These are phyloP conservation scores for Caerostris extrusa DNA, from an alignment of 1,140 invertebrate genomes.

Conservation along the genomic window DNA sequence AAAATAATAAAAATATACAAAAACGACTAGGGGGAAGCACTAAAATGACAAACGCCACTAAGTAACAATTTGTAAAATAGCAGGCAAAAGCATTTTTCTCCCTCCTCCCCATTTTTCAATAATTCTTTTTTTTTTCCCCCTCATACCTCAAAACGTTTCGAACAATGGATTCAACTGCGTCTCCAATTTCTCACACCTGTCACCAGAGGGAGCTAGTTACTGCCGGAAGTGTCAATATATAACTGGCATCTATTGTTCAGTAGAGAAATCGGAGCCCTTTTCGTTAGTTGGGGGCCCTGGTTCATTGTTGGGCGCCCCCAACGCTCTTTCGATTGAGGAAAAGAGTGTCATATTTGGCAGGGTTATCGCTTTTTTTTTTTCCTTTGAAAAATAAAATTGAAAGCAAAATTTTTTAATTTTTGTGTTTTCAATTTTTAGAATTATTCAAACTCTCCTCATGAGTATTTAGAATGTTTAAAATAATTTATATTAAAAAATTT, in stretches of 20 bases:
- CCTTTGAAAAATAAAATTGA: no score
- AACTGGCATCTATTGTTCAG: conserved; percentile 76
- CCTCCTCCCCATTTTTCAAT: not conserved
- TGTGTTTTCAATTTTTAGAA: no score
- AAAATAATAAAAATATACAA: not conserved
- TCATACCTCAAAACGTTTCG: conserved; percentile 58
- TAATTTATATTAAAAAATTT: no score
- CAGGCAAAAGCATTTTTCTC: conserved; percentile 38
- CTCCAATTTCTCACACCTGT: conserved; percentile 77
- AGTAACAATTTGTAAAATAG: conserved; percentile 77
- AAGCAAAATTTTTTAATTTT: no score
- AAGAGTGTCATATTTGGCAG: not conserved
- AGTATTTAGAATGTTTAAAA: no score
- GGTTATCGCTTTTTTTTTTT: not conserved
- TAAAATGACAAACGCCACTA: conserved; percentile 75
- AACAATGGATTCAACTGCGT: conserved; percentile 67
- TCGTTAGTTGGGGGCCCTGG: conserved; percentile 41
- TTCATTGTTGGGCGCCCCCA: conserved; percentile 1
- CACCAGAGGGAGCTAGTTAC: conserved; percentile 77
- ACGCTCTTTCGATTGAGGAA: not conserved
- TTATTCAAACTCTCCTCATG: no score
- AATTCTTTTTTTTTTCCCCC: not conserved
- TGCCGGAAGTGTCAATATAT: conserved; percentile 77
- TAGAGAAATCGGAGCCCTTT: conserved; percentile 65
- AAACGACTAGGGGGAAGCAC: not conserved